Evolutionary conservation across 2,888 invertebrate species (phyloP), one percentile per base, ranked within the genome.

Genomic region (Bruchidius siliquastri): DNA sequence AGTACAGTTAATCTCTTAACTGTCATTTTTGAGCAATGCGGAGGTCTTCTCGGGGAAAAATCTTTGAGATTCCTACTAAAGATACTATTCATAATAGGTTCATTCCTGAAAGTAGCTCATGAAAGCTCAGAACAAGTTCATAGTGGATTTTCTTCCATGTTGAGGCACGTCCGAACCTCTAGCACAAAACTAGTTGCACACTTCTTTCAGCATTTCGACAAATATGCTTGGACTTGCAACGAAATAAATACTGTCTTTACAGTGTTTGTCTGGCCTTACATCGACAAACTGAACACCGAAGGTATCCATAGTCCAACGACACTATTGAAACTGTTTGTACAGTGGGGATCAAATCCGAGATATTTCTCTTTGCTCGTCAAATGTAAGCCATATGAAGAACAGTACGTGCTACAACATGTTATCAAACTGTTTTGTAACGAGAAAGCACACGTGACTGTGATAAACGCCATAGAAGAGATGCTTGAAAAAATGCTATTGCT

Each of bases 291-390:
- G 20, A 91, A 93, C 0, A 87, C 90, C 70, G 97, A 98, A 83
- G 93, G 95, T 13, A 91, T 96, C 73, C 92, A 94, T 80, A 93
- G 92, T 79, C 96, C 96, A 0, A 96, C 96, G 0, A 90, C 93
- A 0, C 87, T 97, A 72, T 86, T 97, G 21, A 94, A 93, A 84
- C 86, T 98, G n/a, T 88, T 97, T 21, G 88, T 91, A 30, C 88
- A 89, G 0, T 98, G 97, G 96, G 92, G 94, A 77, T 90, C 91
- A 73, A 92, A 94, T 85, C 92, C 95, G 0, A 90, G 93, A 85
- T 94, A 93, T 82, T 95, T 93, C 83, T 83, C 89, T 22, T 87
- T 96, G 69, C 87, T 97, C 26, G 90, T 91, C 0, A 93, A 92
- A 80, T 85, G 88, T 80, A 85, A 87, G 10, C 84, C 87, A 30